Base-by-base conservation (phyloP, 2,888 invertebrate genomes). In the Acholoe squamosa region DNA sequence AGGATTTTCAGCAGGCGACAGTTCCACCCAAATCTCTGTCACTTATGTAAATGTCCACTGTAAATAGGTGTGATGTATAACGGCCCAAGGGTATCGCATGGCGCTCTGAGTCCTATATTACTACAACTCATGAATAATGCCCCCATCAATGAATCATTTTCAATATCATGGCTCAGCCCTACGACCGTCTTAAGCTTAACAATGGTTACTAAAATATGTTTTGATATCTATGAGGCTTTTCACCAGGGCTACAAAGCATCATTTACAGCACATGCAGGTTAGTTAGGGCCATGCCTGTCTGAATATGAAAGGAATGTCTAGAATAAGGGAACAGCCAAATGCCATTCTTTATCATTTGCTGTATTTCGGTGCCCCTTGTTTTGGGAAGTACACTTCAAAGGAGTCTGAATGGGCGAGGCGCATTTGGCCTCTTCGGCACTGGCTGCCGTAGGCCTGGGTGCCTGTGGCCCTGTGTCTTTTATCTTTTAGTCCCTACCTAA, bases 1-100 rank as follows among this genome's bases (percentile, higher is more conserved):
- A 19, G 61, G 61, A 61, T 61, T 61, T 61, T 19, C 5, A 7
- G n/a, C 61, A 61, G 12, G 61, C 61, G 61, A 61, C 61, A 61
- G 61, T 61, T 61, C 61, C 61, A 19, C 19, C n/a, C n/a, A n/a
- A 7, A n/a, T 61, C 61, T 61, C 61, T 61, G 61, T 61, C 61
- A 61, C 22, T 61, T 61, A 61, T 61, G 61, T 61, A 61, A 61
- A 61, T 61, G 61, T 14, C 22, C 22, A 61, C 61, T 61, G 22
- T 61, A 61, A 61, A 61, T 61, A 61, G 61, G 61, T 61, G 61
- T 61, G 61, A 61, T 61, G 61, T 61, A 61, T 61, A 61, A n/a
- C 22, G 19, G 61, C 61, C 61, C 61, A 0, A 3, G 61, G 61
- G 61, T 61, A 61, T 61, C 61, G 61, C 61, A 61, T 61, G 61